Percentiles rank a stretch among this genome's conserved stretches.
Evolutionary conservation across 2,113 vertebrate genomes (phyloP).

Genomic region (Sander lucioperca): DNA sequence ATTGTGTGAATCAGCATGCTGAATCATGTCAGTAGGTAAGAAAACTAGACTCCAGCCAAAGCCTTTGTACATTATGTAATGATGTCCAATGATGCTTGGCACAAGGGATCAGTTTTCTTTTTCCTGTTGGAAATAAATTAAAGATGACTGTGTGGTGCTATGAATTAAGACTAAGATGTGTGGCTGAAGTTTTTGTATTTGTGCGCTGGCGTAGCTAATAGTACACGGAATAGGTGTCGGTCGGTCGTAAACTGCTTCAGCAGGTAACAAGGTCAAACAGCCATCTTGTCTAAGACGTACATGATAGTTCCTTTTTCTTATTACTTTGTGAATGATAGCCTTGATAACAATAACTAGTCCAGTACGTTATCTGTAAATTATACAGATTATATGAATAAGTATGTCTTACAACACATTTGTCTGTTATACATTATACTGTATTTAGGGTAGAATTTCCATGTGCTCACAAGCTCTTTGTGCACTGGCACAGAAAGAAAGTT

Average conservation of each 20-base stretch:
- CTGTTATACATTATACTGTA: not conserved
- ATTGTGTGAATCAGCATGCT: slow-evolving; percentile 31
- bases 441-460: too few relatives aligned
- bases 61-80: slow-evolving; percentile 50
- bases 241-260: not conserved
- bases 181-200: slow-evolving; percentile 4
- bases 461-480: not conserved
- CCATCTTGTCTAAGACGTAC: not conserved
- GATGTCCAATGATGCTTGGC: slow-evolving; percentile 20
- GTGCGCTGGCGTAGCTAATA: not conserved
- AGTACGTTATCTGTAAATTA: not conserved
- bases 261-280: slow-evolving; percentile 27
- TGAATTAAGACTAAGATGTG: slow-evolving; percentile 29
- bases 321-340: not conserved
- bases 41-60: slow-evolving; percentile 42
- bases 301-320: not conserved
- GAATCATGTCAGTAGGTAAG: slow-evolving; percentile 49
- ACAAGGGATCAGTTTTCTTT: slow-evolving; percentile 23
- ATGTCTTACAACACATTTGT: slow-evolving; percentile 1
- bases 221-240: not conserved
- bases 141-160: slow-evolving; percentile 32
- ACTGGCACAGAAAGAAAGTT: slow-evolving; percentile 20
- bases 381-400: slow-evolving; percentile 1
- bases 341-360: not conserved
- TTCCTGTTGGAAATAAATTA: slow-evolving; percentile 32